Evolutionary conservation across 2,113 vertebrate genomes (phyloP).

Genomic region (Morone chrysops): DNA sequence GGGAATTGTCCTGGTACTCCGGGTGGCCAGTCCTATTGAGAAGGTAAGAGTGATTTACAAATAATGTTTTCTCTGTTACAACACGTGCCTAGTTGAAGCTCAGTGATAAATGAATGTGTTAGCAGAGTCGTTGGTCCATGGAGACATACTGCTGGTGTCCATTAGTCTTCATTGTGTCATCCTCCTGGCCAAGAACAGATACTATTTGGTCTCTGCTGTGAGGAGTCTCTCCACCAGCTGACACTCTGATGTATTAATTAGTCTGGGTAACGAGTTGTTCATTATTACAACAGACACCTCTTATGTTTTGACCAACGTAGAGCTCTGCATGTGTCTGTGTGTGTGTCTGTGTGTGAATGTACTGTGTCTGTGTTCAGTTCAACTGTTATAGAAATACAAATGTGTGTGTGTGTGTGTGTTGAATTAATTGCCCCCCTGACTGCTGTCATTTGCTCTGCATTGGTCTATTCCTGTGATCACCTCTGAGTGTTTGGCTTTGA

Average conservation of each 20-base stretch:
- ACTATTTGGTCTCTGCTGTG: constrained; percentile 9
- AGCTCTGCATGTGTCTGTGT: background rate
- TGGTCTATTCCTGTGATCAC: constrained; percentile 1
- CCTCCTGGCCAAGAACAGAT: background rate
- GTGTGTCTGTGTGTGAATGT: background rate
- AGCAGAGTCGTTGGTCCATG: constrained; percentile 8
- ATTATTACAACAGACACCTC: background rate
- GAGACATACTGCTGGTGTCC: constrained; percentile 5
- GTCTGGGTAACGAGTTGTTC: constrained; percentile 13
- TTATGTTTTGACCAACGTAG: background rate
- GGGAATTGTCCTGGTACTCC: no score
- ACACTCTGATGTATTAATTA: constrained; percentile 24
- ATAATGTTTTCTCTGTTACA: background rate
- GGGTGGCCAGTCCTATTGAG: background rate
- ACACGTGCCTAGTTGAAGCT: background rate
- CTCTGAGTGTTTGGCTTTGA: constrained; percentile 28
- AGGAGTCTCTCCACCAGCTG: constrained; percentile 13
- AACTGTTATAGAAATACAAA: background rate
- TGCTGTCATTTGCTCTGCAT: background rate
- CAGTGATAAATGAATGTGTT: constrained; percentile 25
- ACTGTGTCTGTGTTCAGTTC: background rate
- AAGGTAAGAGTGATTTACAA: background rate
- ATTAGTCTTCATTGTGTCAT: constrained; percentile 24
- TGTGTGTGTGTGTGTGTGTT: background rate
- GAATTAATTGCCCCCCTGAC: background rate